Evolutionary conservation across 2,888 invertebrate species (phyloP).

Genomic region (Hololepta plana): DNA sequence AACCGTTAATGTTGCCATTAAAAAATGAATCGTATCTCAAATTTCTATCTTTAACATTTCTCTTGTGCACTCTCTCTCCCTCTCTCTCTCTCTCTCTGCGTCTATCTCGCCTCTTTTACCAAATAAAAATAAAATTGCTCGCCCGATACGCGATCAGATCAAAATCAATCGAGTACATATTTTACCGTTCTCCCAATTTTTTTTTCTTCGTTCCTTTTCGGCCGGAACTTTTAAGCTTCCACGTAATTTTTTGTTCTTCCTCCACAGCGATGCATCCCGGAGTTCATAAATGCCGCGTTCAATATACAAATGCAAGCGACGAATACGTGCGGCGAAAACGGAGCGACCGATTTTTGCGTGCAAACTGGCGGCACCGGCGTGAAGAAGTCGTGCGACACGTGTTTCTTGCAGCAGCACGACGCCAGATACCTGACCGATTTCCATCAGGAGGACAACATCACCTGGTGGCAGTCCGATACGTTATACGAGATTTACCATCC

Average conservation of each 20-base stretch:
- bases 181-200: too few relatives aligned
- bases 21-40: too few relatives aligned
- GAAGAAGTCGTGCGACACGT: slow-evolving; percentile 63
- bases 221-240: neutral
- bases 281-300: slow-evolving; percentile 93
- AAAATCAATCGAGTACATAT: too few relatives aligned
- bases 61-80: too few relatives aligned
- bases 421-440: slow-evolving; percentile 74
- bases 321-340: slow-evolving; percentile 84
- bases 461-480: slow-evolving; percentile 98
- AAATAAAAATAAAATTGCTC: too few relatives aligned
- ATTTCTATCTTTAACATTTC: too few relatives aligned
- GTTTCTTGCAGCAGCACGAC: slow-evolving; percentile 51
- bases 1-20: too few relatives aligned
- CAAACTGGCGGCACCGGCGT: slow-evolving; percentile 62
- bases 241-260: too few relatives aligned
- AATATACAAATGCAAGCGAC: slow-evolving; percentile 78
- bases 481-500: slow-evolving; percentile 90
- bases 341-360: slow-evolving; percentile 68
- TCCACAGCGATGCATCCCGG: slow-evolving; percentile 91
- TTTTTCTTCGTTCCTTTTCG: too few relatives aligned
- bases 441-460: slow-evolving; percentile 75
- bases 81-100: too few relatives aligned
- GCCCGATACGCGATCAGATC: too few relatives aligned
- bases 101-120: too few relatives aligned